A percentile compares a stretch with the other conserved stretches of the same genome.
phyloP scores from a whole-genome alignment of 2,888 invertebrate species.

The Chrysotoxum bicinctum region DNA sequence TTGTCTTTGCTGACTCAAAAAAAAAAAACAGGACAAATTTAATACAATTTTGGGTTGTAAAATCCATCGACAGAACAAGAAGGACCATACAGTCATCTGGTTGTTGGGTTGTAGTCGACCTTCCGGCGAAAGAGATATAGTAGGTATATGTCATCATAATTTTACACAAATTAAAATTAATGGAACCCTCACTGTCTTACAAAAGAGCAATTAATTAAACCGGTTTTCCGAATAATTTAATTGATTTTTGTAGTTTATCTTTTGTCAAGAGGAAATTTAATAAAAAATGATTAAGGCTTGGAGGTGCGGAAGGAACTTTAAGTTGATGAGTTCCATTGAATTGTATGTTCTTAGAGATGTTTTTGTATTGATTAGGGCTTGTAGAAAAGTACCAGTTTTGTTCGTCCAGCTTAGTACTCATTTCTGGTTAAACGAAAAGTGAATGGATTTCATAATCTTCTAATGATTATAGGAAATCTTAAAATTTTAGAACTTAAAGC shows the following conservation, averaged over 20 bases:
- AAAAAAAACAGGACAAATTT: constrained; percentile 16
- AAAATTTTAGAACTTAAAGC: no score
- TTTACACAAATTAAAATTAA: constrained; percentile 37
- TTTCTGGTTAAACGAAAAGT: no score
- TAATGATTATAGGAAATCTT: no score
- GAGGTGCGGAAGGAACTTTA: neutral
- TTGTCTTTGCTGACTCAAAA: neutral
- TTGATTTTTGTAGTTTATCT: constrained; percentile 52
- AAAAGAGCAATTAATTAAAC: constrained; percentile 44
- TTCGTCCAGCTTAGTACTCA: no score
- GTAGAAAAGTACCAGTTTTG: no score
- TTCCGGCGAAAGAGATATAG: neutral
- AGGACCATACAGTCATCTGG: constrained; percentile 5
- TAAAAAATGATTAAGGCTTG: neutral
- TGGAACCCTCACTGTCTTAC: constrained; percentile 13
- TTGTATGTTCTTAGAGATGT: neutral
- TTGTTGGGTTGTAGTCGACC: neutral
- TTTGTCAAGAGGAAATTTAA: constrained; percentile 18
- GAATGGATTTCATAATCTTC: no score
- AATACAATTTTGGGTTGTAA: constrained; percentile 27
- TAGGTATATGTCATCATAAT: constrained; percentile 18
- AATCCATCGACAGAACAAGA: constrained; percentile 44
- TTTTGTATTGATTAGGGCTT: neutral
- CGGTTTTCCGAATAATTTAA: constrained; percentile 38
- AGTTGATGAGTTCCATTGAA: neutral